Evolutionary conservation across 2,888 invertebrate species (phyloP), one percentile per base, ranked within the genome.

Genomic region (Platerodrilus igneus): DNA sequence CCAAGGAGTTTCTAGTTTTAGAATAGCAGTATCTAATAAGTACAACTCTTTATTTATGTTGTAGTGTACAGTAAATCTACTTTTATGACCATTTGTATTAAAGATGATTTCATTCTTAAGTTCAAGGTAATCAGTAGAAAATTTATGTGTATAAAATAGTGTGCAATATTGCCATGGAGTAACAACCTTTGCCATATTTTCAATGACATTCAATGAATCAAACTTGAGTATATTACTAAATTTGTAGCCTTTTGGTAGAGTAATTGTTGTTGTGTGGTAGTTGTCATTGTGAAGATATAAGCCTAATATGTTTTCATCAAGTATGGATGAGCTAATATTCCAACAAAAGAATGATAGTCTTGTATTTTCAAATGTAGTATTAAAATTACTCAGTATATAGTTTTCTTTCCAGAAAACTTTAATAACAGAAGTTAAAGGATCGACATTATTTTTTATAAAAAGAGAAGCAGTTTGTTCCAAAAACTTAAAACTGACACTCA

Each of bases 401-500:
- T 33, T 25, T 15, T 44, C 20, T 21, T 46, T 31, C 48, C 46
- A 48, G 17, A 19, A 13, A 5, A 25, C 29, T 22, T 23, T 17
- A n/a, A 48, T 27, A 2, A 29, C 17, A 2, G 43, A 48, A 3
- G 17, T 35, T 15, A 37, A 17, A 1, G 48, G 48, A 8, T 19
- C 17, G 3, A 15, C 18, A 2, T n/a, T 30, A 20, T 48, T 48
- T 18, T 27, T 36, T 4, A 48, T 31, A 6, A 15, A 34, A 3
- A 44, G 7, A 1, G 35, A 28, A 18, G 38, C 30, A 23, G 22
- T 41, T 16, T 46, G 41, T 9, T 33, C 37, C 11, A 48, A 41
- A 16, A 43, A 32, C 29, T 41, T 37, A 17, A 38, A 13, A 8
- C 19, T 36, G 1, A 25, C 32, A 2, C 21, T 42, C 14, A 43